Base-by-base conservation (phyloP, 1,140 invertebrate genomes). In the Solenopsis fugax region DNA sequence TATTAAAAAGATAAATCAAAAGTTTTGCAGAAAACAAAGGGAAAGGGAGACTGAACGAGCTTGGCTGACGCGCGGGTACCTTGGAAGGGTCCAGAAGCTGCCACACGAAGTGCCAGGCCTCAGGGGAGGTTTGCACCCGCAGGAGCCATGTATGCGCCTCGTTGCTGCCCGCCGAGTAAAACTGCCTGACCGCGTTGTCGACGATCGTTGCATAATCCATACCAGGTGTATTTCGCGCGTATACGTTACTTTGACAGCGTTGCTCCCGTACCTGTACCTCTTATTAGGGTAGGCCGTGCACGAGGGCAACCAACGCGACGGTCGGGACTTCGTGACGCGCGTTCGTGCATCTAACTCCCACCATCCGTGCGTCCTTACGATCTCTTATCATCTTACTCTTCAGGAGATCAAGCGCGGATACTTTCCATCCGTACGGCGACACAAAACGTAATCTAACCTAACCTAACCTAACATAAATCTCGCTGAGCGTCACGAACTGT, bases 51-150 rank as follows among this genome's bases (percentile, higher is more conserved):
- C 21, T 12, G 0, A 72, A 12, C 4, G 0, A 41, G 37, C 2
- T 9, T 56, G 6, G 65, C 52, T 45, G 58, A 82, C 2, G 2
- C 52, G 6, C 34, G 76, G 82, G 87, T 93, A 98, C 96, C 96
- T 98, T 98, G 77, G 96, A 96, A 12, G 97, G 96, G 92, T 97
- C 96, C 87, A 99, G 96, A 29, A 99, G 95, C 81, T 98, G 96
- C 98, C 98, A 99, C 1, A 98, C 97, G 95, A 98, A 98, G 88
- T 96, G 96, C 98, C 98, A 99, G 45, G 98, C 98, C 94, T 98
- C 97, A 12, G 96, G 96, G 41, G 97, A 98, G 82, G 96, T 96
- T 95, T 99, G 98, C 34, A 97, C 97, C 81, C 96, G 96, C 62
- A 97, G 97, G 45, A 99, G 96, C 97, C 97, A 98, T 24, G 97